Conservation (phyloP, 92 coral and sea anemone species). For the Plumapathes pennacea region DNA sequence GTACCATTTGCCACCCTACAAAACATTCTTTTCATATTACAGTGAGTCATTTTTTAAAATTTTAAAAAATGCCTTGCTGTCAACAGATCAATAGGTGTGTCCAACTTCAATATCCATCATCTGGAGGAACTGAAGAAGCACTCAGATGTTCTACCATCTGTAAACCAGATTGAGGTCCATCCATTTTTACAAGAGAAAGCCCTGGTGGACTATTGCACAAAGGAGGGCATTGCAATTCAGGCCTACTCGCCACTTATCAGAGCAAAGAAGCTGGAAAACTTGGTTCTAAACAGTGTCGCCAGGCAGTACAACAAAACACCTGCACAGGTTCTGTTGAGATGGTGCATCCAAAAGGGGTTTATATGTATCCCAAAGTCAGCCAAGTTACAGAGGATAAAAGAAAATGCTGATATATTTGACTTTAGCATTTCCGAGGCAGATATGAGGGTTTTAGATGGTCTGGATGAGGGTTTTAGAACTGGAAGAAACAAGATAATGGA, state of each 20-base stretch:
- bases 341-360: conserved; percentile 87
- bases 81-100: conserved; percentile 93
- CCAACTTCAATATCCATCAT: conserved; percentile 95
- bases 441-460: conserved; percentile 68
- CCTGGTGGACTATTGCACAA: conserved; percentile 71
- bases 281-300: conserved; percentile 46
- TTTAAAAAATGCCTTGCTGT: background rate
- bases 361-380: conserved; percentile 89
- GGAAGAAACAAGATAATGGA: conserved; percentile 74
- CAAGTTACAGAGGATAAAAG: conserved; percentile 62
- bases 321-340: conserved; percentile 77
- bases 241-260: conserved; percentile 94
- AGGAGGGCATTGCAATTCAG: conserved; percentile 68
- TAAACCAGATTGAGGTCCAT: conserved; percentile 96
- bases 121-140: conserved; percentile 75
- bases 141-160: conserved; percentile 68
- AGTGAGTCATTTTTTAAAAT: background rate
- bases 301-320: conserved; percentile 53
- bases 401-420: conserved; percentile 81
- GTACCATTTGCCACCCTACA: background rate
- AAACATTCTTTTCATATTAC: background rate
- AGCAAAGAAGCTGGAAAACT: conserved; percentile 78
- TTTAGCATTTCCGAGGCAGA: conserved; percentile 58
- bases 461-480: conserved; percentile 88
- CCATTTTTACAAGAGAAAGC: conserved; percentile 77